These are phyloP conservation scores for Alosa alosa DNA, from an alignment of 2,113 vertebrate genomes.

Conservation along the genomic window DNA sequence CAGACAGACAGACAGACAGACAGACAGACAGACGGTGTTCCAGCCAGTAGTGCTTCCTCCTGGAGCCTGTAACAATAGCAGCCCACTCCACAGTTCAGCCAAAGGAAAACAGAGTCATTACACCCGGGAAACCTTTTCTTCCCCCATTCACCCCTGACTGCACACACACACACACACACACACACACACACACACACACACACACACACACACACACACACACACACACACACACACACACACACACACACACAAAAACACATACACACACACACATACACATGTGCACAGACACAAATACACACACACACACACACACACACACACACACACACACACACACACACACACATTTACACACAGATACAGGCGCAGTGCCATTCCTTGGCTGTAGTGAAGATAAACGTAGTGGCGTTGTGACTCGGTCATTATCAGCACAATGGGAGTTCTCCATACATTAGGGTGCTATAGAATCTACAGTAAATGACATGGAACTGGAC, in stretches of 20 bases:
- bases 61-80: neutral
- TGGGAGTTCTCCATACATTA: constrained; percentile 31
- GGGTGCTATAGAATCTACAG: constrained; percentile 19
- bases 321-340: constrained; percentile 1
- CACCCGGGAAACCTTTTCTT: neutral
- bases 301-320: neutral
- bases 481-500: constrained; percentile 4
- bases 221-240: neutral
- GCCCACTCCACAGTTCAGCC: neutral
- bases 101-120: constrained; percentile 6
- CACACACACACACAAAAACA: too few relatives aligned
- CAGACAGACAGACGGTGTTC: neutral
- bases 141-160: neutral
- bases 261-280: too few relatives aligned
- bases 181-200: neutral
- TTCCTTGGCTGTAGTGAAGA: constrained; percentile 20
- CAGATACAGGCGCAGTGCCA: neutral
- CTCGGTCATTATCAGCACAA: constrained; percentile 37
- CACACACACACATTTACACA: neutral
- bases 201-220: neutral
- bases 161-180: neutral
- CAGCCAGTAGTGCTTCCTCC: neutral
- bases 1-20: neutral
- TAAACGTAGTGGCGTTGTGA: constrained; percentile 36
- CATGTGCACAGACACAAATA: too few relatives aligned